phyloP scores from a whole-genome alignment of 1,140 invertebrate species.

The Anagrus nilaparvatae region DNA sequence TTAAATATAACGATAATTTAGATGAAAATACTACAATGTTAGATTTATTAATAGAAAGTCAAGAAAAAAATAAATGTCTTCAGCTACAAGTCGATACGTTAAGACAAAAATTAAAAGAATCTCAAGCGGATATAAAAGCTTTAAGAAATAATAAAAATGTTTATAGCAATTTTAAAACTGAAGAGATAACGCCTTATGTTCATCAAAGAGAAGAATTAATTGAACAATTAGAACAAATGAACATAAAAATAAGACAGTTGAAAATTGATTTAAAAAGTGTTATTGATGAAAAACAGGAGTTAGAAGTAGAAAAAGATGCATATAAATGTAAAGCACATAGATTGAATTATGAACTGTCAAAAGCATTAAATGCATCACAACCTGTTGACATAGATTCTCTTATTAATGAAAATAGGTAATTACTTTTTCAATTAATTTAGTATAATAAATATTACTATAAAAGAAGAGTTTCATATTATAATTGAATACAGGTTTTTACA shows the following conservation, averaged over 20 bases:
- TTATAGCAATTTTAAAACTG: constrained; percentile 22
- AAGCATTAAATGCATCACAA: constrained; percentile 51
- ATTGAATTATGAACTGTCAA: constrained; percentile 71
- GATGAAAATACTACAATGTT: constrained; percentile 26
- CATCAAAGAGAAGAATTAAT: constrained; percentile 58
- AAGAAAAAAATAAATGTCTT: constrained; percentile 57
- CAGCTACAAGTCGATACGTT: constrained; percentile 59
- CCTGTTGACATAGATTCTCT: constrained; percentile 73
- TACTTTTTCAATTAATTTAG: neutral
- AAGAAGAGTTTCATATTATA: constrained; percentile 8
- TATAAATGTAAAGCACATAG: constrained; percentile 76
- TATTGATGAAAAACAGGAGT: constrained; percentile 79
- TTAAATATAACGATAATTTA: constrained; percentile 7
- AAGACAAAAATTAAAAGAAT: constrained; percentile 59
- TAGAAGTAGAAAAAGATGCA: constrained; percentile 71
- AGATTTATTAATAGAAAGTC: constrained; percentile 45
- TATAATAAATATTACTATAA: constrained; percentile 1
- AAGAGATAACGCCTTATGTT: constrained; percentile 32
- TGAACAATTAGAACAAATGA: constrained; percentile 55
- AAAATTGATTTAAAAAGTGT: constrained; percentile 64
- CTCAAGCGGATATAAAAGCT: constrained; percentile 63
- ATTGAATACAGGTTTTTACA: constrained; percentile 54
- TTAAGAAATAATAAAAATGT: constrained; percentile 34
- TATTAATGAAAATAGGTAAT: constrained; percentile 65
- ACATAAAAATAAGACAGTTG: constrained; percentile 55